These are phyloP conservation scores for Galaxea fascicularis DNA, from an alignment of 92 coral and sea anemone genomes.

Conservation along the genomic window DNA sequence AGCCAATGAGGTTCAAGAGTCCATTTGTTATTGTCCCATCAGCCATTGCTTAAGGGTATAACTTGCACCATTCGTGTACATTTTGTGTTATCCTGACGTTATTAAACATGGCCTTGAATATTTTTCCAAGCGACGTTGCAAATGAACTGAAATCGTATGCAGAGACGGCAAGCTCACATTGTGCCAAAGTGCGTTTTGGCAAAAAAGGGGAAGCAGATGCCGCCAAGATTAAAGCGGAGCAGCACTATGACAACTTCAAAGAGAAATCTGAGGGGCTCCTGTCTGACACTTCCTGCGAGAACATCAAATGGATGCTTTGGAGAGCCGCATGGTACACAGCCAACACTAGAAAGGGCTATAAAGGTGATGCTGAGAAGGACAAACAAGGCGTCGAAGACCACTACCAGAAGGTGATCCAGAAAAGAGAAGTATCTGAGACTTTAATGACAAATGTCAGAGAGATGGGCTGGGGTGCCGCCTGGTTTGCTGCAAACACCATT, in stretches of 20 bases:
- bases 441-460: slow-evolving; percentile 1
- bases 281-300: not conserved
- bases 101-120: not conserved
- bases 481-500: slow-evolving; percentile 6
- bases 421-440: not conserved
- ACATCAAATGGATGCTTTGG: not conserved
- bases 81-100: not conserved
- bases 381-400: not conserved
- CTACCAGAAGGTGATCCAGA: not conserved
- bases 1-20: too few relatives aligned
- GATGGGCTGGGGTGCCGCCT: slow-evolving; percentile 9
- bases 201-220: not conserved
- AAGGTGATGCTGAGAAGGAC: not conserved
- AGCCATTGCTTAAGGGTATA: too few relatives aligned
- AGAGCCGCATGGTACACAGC: not conserved
- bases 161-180: not conserved
- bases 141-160: slow-evolving; percentile 4
- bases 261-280: not conserved
- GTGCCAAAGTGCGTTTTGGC: not conserved
- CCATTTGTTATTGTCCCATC: too few relatives aligned
- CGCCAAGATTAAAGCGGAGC: not conserved
- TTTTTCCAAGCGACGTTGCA: slow-evolving; percentile 9
- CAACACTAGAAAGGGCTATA: not conserved
- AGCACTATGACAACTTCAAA: slow-evolving; percentile 1
- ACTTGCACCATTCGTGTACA: too few relatives aligned